Conservation (phyloP, 92 coral and sea anemone genomes). For the Heteractis magnifica region DNA sequence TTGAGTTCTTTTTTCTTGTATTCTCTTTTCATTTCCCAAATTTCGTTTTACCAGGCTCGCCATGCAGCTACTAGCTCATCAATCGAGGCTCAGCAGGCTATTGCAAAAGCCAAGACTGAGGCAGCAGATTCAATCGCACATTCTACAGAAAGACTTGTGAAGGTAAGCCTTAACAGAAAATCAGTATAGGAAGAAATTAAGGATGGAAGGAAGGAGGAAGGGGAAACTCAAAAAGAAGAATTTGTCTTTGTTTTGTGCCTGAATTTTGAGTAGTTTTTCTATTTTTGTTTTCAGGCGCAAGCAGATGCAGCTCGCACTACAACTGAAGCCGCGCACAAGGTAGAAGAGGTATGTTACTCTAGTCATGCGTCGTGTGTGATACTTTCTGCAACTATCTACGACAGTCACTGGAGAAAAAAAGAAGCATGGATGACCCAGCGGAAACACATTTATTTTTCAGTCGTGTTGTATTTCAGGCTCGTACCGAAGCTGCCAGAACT, state of each 20-base stretch:
- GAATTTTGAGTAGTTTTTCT: not conserved
- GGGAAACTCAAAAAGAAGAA: not conserved
- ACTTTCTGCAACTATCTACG: not conserved
- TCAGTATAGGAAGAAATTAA: not conserved
- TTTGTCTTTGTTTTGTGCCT: not conserved
- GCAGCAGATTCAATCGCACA: conserved; percentile 62
- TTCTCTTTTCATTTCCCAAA: not conserved
- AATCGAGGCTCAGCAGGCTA: conserved; percentile 77
- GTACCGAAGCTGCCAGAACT: conserved; percentile 69
- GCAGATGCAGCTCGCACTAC: conserved; percentile 81
- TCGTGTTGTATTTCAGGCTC: conserved; percentile 51
- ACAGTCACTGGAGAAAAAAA: too few relatives aligned
- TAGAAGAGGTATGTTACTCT: conserved; percentile 70
- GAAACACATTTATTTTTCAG: too few relatives aligned
- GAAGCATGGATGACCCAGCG: too few relatives aligned
- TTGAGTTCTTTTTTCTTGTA: not conserved
- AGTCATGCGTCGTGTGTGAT: not conserved
- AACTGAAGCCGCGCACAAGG: conserved; percentile 71
- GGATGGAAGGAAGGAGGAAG: not conserved
- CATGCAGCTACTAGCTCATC: conserved; percentile 88
- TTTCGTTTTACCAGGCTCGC: conserved; percentile 62
- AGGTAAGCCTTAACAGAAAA: conserved; percentile 27
- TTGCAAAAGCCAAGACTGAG: conserved; percentile 75
- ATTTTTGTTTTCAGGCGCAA: conserved; percentile 62
- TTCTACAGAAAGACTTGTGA: conserved; percentile 67